Percentiles rank a stretch among this genome's conserved stretches.
These are phyloP conservation scores for Drosophila atripex DNA, from an alignment of 2,888 invertebrate genomes.

Conservation along the genomic window DNA sequence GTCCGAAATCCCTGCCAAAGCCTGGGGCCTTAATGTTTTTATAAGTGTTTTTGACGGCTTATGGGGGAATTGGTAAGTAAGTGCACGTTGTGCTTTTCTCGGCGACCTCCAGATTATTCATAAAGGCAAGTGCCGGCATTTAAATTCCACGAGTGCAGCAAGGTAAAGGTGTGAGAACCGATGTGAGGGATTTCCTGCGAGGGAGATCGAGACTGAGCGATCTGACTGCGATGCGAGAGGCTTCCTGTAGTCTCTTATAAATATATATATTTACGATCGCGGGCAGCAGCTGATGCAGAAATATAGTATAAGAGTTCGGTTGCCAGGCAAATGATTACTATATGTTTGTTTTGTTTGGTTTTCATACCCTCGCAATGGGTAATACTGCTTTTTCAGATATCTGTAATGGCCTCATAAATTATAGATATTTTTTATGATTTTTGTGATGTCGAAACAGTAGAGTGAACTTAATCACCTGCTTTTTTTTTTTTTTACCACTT, in stretches of 20 bases:
- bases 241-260: conserved; percentile 28
- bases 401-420: not conserved
- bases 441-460: too few species aligned
- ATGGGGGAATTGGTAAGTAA: conserved; percentile 50
- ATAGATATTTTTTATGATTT: too few species aligned
- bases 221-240: conserved; percentile 25
- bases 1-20: conserved; percentile 33
- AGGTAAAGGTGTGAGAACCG: not conserved
- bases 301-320: conserved; percentile 33
- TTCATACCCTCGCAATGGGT: conserved; percentile 2
- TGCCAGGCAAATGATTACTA: conserved; percentile 31
- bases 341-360: conserved; percentile 27
- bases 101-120: conserved; percentile 71
- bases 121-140: conserved; percentile 68
- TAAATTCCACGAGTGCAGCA: conserved; percentile 54
- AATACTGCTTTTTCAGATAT: not conserved
- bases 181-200: conserved; percentile 16
- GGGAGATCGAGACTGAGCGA: conserved; percentile 2
- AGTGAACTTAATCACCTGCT: too few species aligned
- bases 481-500: not conserved
- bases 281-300: conserved; percentile 31
- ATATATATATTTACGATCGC: conserved; percentile 2
- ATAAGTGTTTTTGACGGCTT: conserved; percentile 10
- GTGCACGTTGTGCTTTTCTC: conserved; percentile 43
- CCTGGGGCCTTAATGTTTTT: conserved; percentile 11